These are phyloP conservation scores for Plutella xylostella DNA, from an alignment of 2,888 invertebrate genomes.

Conservation along the genomic window DNA sequence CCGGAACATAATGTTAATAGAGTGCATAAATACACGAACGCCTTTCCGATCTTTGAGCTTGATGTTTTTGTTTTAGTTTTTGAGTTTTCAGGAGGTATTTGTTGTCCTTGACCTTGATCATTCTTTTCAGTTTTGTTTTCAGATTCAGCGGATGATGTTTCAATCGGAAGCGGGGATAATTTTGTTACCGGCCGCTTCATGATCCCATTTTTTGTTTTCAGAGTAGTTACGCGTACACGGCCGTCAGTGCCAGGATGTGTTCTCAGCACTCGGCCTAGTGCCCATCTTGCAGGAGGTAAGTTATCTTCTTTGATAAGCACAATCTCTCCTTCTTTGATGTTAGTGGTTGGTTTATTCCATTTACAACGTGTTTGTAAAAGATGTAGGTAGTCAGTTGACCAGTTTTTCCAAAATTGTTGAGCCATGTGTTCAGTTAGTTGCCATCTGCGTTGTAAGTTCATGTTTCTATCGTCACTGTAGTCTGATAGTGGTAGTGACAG, in stretches of 20 bases:
- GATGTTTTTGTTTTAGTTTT: neutral
- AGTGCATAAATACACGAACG: too few relatives aligned
- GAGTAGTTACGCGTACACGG: neutral
- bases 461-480: neutral
- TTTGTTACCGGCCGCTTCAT: neutral
- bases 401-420: slow-evolving; percentile 19
- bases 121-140: too few relatives aligned
- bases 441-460: slow-evolving; percentile 13
- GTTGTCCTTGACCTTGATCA: neutral
- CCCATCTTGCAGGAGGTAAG: slow-evolving; percentile 20
- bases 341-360: slow-evolving; percentile 14
- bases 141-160: too few relatives aligned
- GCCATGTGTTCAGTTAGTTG: slow-evolving; percentile 16
- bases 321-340: slow-evolving; percentile 11
- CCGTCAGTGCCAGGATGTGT: slow-evolving; percentile 19
- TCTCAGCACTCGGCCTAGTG: slow-evolving; percentile 16
- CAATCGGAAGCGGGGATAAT: neutral
- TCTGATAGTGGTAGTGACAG: slow-evolving; percentile 7
- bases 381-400: slow-evolving; percentile 20
- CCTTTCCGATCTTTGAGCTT: too few relatives aligned
- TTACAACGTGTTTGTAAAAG: slow-evolving; percentile 17
- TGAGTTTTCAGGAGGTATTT: neutral
- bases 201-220: neutral
- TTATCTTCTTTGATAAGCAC: slow-evolving; percentile 19
- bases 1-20: neutral